Conservation (phyloP, 2,797 vertebrate species). For the Crenuchus spilurus region DNA sequence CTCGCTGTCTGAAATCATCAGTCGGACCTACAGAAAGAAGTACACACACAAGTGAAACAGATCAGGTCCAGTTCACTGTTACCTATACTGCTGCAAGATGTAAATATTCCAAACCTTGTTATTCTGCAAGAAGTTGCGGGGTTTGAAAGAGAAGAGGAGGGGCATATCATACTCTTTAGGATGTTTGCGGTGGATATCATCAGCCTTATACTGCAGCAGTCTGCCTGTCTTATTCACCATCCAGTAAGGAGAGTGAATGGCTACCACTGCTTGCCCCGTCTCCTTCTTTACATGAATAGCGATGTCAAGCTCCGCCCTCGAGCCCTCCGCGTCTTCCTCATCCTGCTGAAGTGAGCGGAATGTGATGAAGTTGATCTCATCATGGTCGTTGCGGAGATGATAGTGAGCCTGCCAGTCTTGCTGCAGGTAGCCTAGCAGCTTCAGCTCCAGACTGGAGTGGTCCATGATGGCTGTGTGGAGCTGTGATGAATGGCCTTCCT, state of each 20-base stretch:
- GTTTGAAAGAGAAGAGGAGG: conserved; percentile 96
- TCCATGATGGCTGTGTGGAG: conserved; percentile 88
- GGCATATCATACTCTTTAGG: conserved; percentile 91
- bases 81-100: not conserved
- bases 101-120: conserved; percentile 84
- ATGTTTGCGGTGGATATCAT: conserved; percentile 96
- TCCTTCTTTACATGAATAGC: conserved; percentile 88
- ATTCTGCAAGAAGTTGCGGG: conserved; percentile 91
- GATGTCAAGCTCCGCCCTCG: conserved; percentile 87
- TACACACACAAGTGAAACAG: not conserved
- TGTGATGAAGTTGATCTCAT: conserved; percentile 90
- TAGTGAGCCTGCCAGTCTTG: conserved; percentile 90
- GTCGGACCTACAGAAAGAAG: conserved; percentile 81
- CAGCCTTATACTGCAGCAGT: conserved; percentile 96
- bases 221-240: conserved; percentile 96
- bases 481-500: conserved; percentile 87
- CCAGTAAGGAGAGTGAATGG: conserved; percentile 95
- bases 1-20: conserved; percentile 96
- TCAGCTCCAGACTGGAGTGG: conserved; percentile 82
- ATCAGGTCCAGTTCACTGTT: not conserved
- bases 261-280: conserved; percentile 83
- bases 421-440: conserved; percentile 86
- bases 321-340: conserved; percentile 78
- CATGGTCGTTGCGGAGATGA: conserved; percentile 78
- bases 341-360: conserved; percentile 80